Evolutionary conservation across 2,888 invertebrate genomes (phyloP).

Genomic region (Melolontha melolontha): DNA sequence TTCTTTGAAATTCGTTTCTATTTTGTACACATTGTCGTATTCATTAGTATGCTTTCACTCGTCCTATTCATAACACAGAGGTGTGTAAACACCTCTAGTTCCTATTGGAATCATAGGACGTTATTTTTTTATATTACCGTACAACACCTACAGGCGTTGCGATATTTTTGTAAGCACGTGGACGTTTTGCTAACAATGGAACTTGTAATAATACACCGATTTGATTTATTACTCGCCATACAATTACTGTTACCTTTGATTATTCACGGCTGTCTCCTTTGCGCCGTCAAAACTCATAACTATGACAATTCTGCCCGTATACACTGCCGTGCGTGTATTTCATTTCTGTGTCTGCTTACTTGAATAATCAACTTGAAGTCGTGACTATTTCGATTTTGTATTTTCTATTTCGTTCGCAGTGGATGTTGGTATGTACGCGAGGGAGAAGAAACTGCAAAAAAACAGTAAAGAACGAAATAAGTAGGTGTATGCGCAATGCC

Average conservation of each 20-base stretch:
- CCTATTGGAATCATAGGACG: no score
- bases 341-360: slow-evolving; percentile 5
- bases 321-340: neutral
- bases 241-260: slow-evolving; percentile 6
- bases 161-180: no score
- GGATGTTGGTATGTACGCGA: neutral
- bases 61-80: no score
- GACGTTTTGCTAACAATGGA: slow-evolving; percentile 2
- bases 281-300: slow-evolving; percentile 23
- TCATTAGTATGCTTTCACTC: no score
- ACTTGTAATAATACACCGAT: slow-evolving; percentile 4
- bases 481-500: slow-evolving; percentile 39
- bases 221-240: slow-evolving; percentile 20
- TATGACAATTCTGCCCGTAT: slow-evolving; percentile 6
- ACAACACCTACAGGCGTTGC: no score
- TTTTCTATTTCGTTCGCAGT: neutral
- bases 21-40: no score
- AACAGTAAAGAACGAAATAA: slow-evolving; percentile 32
- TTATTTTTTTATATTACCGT: no score
- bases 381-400: slow-evolving; percentile 31
- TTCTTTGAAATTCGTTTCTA: no score
- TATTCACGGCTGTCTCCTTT: slow-evolving; percentile 20
- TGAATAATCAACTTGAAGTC: slow-evolving; percentile 30
- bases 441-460: slow-evolving; percentile 12
- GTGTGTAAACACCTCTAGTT: no score